Evolutionary conservation across 2,113 vertebrate species (phyloP), one percentile per base, ranked within the genome.

Genomic region (Phrynosoma platyrhinos): DNA sequence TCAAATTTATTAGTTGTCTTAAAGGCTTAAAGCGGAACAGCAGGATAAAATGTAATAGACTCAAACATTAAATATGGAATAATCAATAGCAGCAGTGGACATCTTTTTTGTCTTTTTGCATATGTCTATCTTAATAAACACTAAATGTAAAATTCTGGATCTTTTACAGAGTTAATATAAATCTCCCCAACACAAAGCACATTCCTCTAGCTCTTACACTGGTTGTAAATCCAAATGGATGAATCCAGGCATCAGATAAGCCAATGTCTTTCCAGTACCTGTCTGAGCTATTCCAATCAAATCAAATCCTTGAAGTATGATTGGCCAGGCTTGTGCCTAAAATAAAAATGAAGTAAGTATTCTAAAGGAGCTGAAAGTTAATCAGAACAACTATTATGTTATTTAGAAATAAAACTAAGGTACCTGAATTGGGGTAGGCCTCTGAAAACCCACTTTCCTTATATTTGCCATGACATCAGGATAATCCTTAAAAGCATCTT

Each of bases 391-490:
- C 69, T 30, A 88, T 86, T 4, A 83, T 6, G 72, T 2, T 76
- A 30, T 66, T 87, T 23, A 66, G 77, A 92, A 91, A 0, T 75
- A 32, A 92, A 84, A 7, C 52, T 27, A 77, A 64, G 14, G 14
- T 97, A 99, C 99, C 98, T 99, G 99, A 95, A 99, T 98, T n/a
- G 99, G 98, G 9, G 98, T 99, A 81, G 99, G 99, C 66, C 96
- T 98, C 79, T 93, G 83, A 95, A 99, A 99, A 27, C 98, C 98
- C 88, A 97, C 97, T 94, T 95, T 97, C 68, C 95, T 94, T 91
- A 99, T 98, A 71, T 97, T 99, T 79, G 97, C 96, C 98, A 99
- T 98, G 93, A 99, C 96, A 84, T 97, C 98, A 83, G 98, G 98
- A 92, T 97, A 98, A 92, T 79, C 80, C 21, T 95, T 68, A 94